These are phyloP conservation scores for Falco columbarius DNA, from an alignment of 2,797 vertebrate genomes.

Conservation along the genomic window DNA sequence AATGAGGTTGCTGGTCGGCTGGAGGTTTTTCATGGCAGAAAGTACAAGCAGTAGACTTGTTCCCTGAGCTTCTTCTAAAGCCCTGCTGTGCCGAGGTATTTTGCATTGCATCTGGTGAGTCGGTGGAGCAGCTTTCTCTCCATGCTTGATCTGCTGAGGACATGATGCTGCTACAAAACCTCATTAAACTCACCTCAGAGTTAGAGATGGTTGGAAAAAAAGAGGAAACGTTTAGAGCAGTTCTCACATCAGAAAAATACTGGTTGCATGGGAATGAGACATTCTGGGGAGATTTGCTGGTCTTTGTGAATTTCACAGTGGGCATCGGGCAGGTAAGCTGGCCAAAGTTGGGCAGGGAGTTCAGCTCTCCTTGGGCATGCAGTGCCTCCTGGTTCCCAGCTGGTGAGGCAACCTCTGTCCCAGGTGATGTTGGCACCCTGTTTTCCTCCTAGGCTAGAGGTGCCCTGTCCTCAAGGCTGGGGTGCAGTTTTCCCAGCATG, in stretches of 20 bases:
- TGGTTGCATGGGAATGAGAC: not conserved
- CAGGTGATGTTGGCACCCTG: accelerated
- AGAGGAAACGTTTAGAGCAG: not conserved
- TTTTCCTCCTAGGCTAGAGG: not conserved
- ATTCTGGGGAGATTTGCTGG: not conserved
- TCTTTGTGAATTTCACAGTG: not conserved
- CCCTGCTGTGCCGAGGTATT: not conserved
- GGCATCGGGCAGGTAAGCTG: not conserved
- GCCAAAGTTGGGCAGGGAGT: not conserved
- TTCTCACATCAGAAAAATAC: not conserved
- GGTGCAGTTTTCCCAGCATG: not conserved
- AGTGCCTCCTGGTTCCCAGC: not conserved
- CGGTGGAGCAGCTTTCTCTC: not conserved
- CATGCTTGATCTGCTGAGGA: not conserved
- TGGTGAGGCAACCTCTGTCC: not conserved
- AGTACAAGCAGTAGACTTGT: not conserved
- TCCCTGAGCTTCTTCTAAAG: not conserved
- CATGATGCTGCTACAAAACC: not conserved
- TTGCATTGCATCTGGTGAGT: not conserved
- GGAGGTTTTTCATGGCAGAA: not conserved
- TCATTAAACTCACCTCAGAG: not conserved
- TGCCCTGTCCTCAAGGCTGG: not conserved
- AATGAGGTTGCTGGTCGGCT: not conserved
- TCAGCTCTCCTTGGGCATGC: not conserved
- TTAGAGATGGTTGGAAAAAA: not conserved